Evolutionary conservation across 2,797 vertebrate species (phyloP).

Genomic region (Allenopithecus nigroviridis): DNA sequence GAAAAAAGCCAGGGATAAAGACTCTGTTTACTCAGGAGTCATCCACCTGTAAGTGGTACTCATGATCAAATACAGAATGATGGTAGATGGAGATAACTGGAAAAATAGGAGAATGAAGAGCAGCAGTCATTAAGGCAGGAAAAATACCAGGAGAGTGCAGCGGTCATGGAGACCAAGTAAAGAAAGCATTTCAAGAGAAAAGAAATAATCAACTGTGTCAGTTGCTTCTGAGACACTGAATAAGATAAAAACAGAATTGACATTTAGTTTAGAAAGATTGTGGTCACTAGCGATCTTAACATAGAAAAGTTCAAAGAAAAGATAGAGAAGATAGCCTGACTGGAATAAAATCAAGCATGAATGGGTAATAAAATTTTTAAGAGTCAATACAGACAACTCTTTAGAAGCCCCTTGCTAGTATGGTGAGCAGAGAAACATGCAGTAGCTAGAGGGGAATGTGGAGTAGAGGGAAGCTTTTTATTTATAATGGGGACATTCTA

Average conservation of each 20-base stretch:
- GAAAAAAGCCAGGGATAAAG: neutral
- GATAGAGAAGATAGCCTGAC: neutral
- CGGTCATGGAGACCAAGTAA: neutral
- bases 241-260: neutral
- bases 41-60: neutral
- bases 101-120: neutral
- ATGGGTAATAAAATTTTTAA: neutral
- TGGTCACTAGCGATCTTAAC: neutral
- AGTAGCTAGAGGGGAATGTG: neutral
- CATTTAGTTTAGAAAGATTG: neutral
- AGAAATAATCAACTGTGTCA: neutral
- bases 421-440: neutral
- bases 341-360: neutral
- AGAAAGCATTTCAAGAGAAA: neutral
- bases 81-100: neutral
- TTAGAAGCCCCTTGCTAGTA: neutral
- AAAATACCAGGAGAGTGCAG: neutral
- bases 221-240: neutral
- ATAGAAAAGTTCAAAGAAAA: neutral
- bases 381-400: neutral
- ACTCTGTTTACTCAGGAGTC: neutral
- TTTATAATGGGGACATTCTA: neutral
- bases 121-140: neutral
- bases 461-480: neutral
- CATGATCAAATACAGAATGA: neutral